Conservation (phyloP, 2,888 invertebrate genomes). For the Sarcophaga subvicina region DNA sequence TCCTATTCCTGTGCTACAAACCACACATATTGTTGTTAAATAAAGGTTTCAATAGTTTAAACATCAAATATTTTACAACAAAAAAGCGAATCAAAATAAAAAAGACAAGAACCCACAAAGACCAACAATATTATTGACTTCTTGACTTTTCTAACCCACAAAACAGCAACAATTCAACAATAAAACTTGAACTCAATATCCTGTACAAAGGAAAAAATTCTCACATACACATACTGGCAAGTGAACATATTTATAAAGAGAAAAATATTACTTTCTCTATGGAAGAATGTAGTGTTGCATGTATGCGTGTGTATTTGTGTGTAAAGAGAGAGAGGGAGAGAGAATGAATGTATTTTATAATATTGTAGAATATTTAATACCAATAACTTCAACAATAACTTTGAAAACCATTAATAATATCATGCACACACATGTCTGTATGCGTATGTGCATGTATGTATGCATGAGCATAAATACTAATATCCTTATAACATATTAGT, state of each 20-base stretch:
- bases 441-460: neutral
- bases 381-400: constrained; percentile 62
- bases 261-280: neutral
- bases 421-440: constrained; percentile 4
- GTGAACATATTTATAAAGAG: neutral
- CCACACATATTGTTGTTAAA: neutral
- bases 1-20: too few relatives aligned
- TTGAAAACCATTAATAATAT: constrained; percentile 65
- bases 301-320: too few relatives aligned
- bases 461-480: too few relatives aligned
- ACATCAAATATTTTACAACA: constrained; percentile 51
- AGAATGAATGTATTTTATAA: constrained; percentile 17
- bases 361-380: constrained; percentile 58
- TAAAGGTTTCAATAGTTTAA: constrained; percentile 58
- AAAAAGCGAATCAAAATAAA: neutral
- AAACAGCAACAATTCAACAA: constrained; percentile 39
- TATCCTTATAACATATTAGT: neutral
- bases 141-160: constrained; percentile 63
- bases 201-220: neutral
- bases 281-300: neutral
- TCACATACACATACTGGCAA: constrained; percentile 1
- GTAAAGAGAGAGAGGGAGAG: neutral
- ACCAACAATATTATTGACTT: constrained; percentile 70
- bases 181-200: constrained; percentile 24
- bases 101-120: constrained; percentile 46